These are phyloP conservation scores for Steromphala cineraria DNA, from an alignment of 2,888 invertebrate species.

Conservation along the genomic window DNA sequence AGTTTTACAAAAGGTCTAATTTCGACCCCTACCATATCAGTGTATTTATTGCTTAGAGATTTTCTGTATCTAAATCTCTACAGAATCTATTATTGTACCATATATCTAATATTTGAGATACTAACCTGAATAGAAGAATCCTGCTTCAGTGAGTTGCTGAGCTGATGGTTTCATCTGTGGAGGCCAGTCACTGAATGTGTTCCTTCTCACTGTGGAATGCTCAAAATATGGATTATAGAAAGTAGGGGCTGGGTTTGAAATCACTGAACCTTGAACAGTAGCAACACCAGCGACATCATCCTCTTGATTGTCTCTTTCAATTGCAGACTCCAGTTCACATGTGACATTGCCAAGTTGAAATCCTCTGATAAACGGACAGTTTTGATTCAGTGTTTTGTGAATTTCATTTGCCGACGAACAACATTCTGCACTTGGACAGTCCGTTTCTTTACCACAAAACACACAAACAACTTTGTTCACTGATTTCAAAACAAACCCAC, in stretches of 20 bases:
- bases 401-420: background rate
- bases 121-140: constrained; percentile 1
- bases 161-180: background rate
- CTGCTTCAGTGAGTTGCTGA: background rate
- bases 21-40: too few relatives aligned
- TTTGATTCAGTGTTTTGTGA: background rate
- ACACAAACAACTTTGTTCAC: background rate
- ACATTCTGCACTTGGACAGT: background rate
- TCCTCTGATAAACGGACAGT: background rate
- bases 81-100: too few relatives aligned
- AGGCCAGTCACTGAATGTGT: background rate
- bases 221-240: background rate
- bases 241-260: too few relatives aligned
- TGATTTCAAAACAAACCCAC: background rate
- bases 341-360: background rate
- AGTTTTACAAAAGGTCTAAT: too few relatives aligned
- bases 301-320: background rate
- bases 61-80: too few relatives aligned
- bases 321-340: background rate
- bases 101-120: too few relatives aligned
- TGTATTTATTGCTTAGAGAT: too few relatives aligned
- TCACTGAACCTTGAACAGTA: too few relatives aligned
- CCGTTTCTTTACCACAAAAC: background rate
- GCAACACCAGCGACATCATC: background rate
- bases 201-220: background rate